Base-by-base conservation (phyloP, 2,113 vertebrate genomes). In the Leucosticte australis region DNA sequence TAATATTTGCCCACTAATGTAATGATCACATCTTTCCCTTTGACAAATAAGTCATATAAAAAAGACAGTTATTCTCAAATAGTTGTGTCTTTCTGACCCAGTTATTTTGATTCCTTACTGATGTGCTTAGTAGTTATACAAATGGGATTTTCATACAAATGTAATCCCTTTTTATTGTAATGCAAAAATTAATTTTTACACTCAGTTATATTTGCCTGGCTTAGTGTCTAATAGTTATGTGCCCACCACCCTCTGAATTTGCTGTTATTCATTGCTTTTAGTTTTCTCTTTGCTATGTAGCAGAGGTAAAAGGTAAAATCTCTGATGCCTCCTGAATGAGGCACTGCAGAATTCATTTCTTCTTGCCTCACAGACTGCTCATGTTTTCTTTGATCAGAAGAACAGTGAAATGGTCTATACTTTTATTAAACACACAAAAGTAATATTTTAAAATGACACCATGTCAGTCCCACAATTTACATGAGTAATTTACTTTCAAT, bases 161-260 rank as follows among this genome's bases (percentile, higher is more conserved):
- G n/a, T 85, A 92, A 93, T 87, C 70, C n/a, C 55, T 90, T 85
- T 85, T 37, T 69, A 49, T 77, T 76, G 27, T 83, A 76, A 93
- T 76, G 59, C 53, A 90, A 87, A 96, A 83, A 71, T 49, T 76
- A 73, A 90, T 65, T 95, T 94, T 93, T 81, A 55, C 28, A 57
- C 53, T 87, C 78, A 73, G 37, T 80, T 50, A 55, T 37, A 62
- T 69, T 69, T 88, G 24, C 26, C 26, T 83, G n/a, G 28, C 37
- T 85, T 79, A 76, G 26, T 57, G 17, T 90, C 75, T 87, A 42
- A 57, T 27, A 74, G 28, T 50, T 65, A 39, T 11, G 84, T 78
- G 35, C 39, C 55, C 39, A 67, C 23, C 10, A 49, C 69, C 28
- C 39, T 82, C 23, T 22, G 46, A 65, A 65, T 60, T 62, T 85